phyloP scores from a whole-genome alignment of 2,888 invertebrate species.

The Alentia gelatinosa region DNA sequence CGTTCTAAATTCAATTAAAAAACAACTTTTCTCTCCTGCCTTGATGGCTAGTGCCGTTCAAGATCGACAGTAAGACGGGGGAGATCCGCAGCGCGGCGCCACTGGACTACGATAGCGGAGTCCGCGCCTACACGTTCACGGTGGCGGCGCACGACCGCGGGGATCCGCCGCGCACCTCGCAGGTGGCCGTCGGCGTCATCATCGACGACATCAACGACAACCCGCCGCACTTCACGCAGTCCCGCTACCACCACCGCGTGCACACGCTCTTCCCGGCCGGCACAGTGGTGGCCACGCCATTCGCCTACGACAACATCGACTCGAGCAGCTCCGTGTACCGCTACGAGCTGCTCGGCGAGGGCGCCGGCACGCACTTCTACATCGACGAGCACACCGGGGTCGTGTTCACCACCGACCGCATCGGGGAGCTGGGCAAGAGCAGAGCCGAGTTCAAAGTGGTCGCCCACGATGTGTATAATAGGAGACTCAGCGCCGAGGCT shows the following conservation, averaged over 20 bases:
- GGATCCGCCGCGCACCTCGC: conserved; percentile 60
- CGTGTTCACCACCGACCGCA: conserved; percentile 59
- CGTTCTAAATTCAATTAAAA: too few species aligned
- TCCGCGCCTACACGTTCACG: conserved; percentile 60
- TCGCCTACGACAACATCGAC: conserved; percentile 66
- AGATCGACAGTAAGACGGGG: conserved; percentile 61
- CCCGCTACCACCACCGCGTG: conserved; percentile 62
- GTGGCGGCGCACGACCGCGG: conserved; percentile 62
- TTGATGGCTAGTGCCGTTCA: conserved; percentile 67
- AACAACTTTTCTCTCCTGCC: too few species aligned
- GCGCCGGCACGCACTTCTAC: conserved; percentile 59
- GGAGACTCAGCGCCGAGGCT: conserved; percentile 33
- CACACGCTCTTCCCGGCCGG: conserved; percentile 61
- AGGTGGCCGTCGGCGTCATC: conserved; percentile 62
- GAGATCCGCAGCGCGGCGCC: conserved; percentile 58
- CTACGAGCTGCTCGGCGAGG: conserved; percentile 60
- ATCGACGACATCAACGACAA: conserved; percentile 67
- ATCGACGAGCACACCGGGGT: conserved; percentile 62
- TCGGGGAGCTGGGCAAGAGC: neutral
- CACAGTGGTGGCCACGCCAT: conserved; percentile 65
- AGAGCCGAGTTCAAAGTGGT: neutral
- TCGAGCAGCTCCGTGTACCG: conserved; percentile 61
- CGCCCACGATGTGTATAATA: conserved; percentile 42
- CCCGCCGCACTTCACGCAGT: conserved; percentile 63
- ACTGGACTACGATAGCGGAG: conserved; percentile 63